These are phyloP conservation scores for Yponomeuta cagnagella DNA, from an alignment of 2,888 invertebrate genomes.

Conservation along the genomic window DNA sequence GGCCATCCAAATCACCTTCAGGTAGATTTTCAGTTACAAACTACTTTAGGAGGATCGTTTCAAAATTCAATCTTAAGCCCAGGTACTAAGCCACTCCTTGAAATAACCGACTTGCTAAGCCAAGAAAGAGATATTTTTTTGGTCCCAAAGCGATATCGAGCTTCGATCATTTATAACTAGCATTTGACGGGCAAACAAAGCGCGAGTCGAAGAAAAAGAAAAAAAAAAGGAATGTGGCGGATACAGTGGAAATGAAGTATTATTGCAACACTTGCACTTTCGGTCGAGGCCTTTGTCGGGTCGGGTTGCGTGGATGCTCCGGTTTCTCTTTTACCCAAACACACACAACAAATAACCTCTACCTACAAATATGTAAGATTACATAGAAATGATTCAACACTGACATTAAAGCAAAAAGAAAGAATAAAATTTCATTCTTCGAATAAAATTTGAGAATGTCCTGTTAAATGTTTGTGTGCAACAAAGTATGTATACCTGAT, in stretches of 20 bases:
- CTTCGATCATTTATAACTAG: conserved; percentile 72
- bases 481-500: too few species aligned
- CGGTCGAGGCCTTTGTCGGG: conserved; percentile 45
- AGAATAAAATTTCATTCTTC: too few species aligned
- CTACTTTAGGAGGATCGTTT: neutral
- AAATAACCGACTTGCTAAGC: neutral
- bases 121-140: neutral
- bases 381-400: too few species aligned
- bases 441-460: too few species aligned
- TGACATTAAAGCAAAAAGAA: too few species aligned
- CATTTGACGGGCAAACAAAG: conserved; percentile 67
- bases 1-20: conserved; percentile 38
- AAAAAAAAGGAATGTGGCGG: conserved; percentile 57
- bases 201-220: conserved; percentile 49
- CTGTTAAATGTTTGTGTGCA: too few species aligned
- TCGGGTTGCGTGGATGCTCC: conserved; percentile 34
- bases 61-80: neutral
- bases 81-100: neutral
- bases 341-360: neutral
- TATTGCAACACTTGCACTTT: conserved; percentile 76
- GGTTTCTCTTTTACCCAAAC: conserved; percentile 11
- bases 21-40: conserved; percentile 41
- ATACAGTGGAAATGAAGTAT: conserved; percentile 66
- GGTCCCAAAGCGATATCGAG: conserved; percentile 58
- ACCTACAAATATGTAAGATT: conserved; percentile 2